Base-by-base conservation (phyloP, 1,140 invertebrate genomes). In the Mizuhopecten yessoensis region DNA sequence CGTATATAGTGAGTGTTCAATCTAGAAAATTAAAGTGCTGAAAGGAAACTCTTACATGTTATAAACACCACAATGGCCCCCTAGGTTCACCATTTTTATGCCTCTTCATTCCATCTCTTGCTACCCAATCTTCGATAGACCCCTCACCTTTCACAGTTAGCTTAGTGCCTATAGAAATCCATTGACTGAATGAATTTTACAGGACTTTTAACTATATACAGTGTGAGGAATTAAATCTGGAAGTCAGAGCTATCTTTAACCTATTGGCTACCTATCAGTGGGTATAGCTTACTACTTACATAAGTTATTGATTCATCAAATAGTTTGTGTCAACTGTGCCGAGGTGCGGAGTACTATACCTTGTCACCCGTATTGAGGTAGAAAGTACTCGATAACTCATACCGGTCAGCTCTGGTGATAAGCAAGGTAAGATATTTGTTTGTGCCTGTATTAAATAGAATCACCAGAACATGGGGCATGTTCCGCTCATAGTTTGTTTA, bases 121-220 rank as follows among this genome's bases (percentile, higher is more conserved):
- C 23, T 75, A 75, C 57, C 57, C 57, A 29, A 75, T 75, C n/a
- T 75, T n/a, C 57, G 29, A 75, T 75, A 75, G 42, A n/a, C 57
- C 57, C 57, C 57, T 29, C 57, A 75, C 57, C 57, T 75, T 29
- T 29, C n/a, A 75, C 57, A 75, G 57, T 29, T 75, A 75, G n/a
- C 57, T 75, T 29, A 75, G 20, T 29, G 23, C n/a, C 23, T 75
- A 29, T 75, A 75, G n/a, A n/a, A 29, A 29, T 75, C 57, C n/a
- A 75, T 75, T 75, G 57, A 75, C 57, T 75, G 57, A 29, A 75
- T 75, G 57, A 75, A 75, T 75, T 29, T 29, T 75, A 75, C 57
- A n/a, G 23, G 57, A 75, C 57, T 75, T 75, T 29, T 75, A 75
- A 75, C 57, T 75, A 29, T n/a, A 75, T 75, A 29, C 5, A 75